Evolutionary conservation across 2,888 invertebrate genomes (phyloP).

Genomic region (Raillietiella orientalis): DNA sequence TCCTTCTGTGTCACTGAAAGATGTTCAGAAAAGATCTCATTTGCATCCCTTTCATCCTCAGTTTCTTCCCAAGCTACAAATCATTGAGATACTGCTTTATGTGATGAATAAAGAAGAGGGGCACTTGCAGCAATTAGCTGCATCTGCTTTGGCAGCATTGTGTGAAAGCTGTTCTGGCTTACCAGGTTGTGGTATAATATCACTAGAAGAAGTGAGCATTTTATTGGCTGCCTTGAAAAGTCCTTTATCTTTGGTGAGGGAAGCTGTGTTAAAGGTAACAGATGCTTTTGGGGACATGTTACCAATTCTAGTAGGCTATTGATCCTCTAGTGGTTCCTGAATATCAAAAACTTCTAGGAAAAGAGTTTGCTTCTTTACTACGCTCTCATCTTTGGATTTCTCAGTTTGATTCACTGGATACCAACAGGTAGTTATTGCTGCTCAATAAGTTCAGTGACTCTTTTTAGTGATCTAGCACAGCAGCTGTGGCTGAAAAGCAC

Average conservation of each 20-base stretch:
- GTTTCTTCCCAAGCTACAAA: constrained; percentile 42
- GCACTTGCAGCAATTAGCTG: constrained; percentile 38
- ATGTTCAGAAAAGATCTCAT: no score
- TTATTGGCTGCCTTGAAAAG: constrained; percentile 42
- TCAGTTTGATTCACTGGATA: no score
- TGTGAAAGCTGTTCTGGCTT: constrained; percentile 36
- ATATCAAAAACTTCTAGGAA: no score
- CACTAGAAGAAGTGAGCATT: constrained; percentile 33
- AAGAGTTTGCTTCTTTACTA: no score
- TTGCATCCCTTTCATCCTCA: constrained; percentile 34
- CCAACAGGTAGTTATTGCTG: no score
- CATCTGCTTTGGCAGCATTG: constrained; percentile 43
- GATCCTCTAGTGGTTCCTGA: no score
- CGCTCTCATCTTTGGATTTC: no score
- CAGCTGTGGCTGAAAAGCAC: no score
- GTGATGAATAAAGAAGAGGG: constrained; percentile 33
- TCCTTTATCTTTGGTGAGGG: constrained; percentile 31
- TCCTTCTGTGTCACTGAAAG: no score
- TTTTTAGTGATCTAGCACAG: no score
- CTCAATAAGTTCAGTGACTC: no score
- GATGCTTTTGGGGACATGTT: constrained; percentile 10
- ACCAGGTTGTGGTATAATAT: constrained; percentile 24
- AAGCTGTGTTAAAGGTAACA: constrained; percentile 25
- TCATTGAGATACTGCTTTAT: constrained; percentile 42
- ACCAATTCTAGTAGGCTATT: no score